Percentiles rank a stretch among this genome's conserved stretches.
phyloP scores from a whole-genome alignment of 2,113 vertebrate species.

The Lycocorax pyrrhopterus region DNA sequence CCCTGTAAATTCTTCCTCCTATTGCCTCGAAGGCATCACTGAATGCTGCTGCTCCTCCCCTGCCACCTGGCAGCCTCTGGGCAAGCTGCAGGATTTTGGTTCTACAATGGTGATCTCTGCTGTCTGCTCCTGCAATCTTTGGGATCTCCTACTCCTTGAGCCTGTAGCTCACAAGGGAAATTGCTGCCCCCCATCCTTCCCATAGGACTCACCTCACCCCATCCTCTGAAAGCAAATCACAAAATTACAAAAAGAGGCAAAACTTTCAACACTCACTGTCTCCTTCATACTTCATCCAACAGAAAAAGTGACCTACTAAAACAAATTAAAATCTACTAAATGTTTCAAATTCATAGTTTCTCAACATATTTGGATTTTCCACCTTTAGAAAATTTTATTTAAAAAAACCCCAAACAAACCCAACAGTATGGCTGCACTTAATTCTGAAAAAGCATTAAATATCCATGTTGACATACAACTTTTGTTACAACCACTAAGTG shows the following conservation, averaged over 20 bases:
- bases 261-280: not conserved
- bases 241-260: not conserved
- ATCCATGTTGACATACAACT: not conserved
- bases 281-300: not conserved
- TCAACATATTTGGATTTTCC: not conserved
- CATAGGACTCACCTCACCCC: rapidly evolving
- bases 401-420: not conserved
- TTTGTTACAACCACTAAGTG: not conserved
- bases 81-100: not conserved
- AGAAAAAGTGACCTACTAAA: not conserved
- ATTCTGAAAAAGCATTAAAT: not conserved
- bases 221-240: not conserved
- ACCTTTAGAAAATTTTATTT: not conserved
- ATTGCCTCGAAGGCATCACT: not conserved
- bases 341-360: not conserved
- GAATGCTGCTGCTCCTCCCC: not conserved
- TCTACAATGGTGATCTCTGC: not conserved
- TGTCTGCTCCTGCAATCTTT: not conserved
- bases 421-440: not conserved
- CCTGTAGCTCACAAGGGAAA: not conserved
- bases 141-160: not conserved
- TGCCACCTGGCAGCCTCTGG: not conserved
- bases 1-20: not conserved
- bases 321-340: not conserved
- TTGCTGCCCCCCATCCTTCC: not conserved